phyloP scores from a whole-genome alignment of 2,113 vertebrate genomes.

The Rhinolophus ferrumequinum region DNA sequence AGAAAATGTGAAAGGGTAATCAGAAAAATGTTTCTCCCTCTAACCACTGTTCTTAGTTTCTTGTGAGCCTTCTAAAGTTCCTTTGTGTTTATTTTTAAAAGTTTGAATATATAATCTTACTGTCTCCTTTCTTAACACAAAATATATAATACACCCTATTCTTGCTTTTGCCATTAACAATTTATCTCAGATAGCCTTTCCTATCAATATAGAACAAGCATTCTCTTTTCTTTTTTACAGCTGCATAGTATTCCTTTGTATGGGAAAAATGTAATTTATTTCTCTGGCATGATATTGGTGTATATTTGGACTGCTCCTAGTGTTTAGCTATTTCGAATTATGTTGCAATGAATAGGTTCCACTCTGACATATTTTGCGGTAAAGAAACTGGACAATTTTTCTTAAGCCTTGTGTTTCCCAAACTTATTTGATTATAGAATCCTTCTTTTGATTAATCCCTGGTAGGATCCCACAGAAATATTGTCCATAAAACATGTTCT shows the following conservation, averaged over 20 bases:
- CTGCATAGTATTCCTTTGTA: neutral
- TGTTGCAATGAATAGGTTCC: neutral
- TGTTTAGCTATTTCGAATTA: neutral
- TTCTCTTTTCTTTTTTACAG: neutral
- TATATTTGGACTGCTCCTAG: neutral
- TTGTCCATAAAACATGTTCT: neutral
- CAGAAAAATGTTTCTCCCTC: neutral
- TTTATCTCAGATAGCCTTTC: neutral
- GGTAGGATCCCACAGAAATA: neutral
- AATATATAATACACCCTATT: neutral
- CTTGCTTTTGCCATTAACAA: neutral
- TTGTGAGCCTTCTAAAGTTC: neutral
- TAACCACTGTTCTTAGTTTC: neutral
- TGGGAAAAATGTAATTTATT: neutral
- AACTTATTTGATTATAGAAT: neutral
- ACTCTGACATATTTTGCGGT: neutral
- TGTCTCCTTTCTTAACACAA: neutral
- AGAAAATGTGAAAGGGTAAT: neutral
- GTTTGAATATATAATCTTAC: neutral
- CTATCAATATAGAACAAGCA: neutral
- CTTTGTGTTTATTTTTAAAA: neutral
- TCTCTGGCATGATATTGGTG: neutral
- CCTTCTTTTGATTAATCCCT: neutral
- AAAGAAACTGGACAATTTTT: neutral
- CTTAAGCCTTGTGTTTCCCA: conserved; percentile 27